Base-by-base conservation (phyloP, 1,140 invertebrate species). In the Luehdorfia chinensis region DNA sequence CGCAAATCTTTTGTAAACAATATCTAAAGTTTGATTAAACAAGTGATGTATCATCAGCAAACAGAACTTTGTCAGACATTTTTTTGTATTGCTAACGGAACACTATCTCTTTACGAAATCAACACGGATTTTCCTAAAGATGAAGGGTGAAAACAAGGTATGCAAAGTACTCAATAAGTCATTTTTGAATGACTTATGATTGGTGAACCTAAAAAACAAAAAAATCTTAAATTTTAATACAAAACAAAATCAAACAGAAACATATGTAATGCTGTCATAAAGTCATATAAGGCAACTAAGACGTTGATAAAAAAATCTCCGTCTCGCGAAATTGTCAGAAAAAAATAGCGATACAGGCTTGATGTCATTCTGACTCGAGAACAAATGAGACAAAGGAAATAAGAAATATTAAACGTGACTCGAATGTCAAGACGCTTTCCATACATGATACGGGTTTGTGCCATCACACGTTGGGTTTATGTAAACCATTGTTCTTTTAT, bases 371-470 rank as follows among this genome's bases (percentile, higher is more conserved):
- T 62, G 69, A 72, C 59, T 79, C 55, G 73, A 66, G 75, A 66
- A 83, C 75, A 80, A 81, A 84, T 84, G 80, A 84, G 75, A 71
- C 75, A 72, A 77, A 83, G 73, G 73, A 80, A 80, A 84, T 84
- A 84, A 83, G 78, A 84, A 84, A 84, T 84, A 83, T 83, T 79
- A 80, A 75, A 84, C 80, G 80, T 84, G 80, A 80, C 77, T 69
- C 21, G 75, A 81, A 80, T 76, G 62, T 77, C 60, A 73, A 78
- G 70, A 69, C 51, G 58, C 55, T 73, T 71, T 66, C 74, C 69
- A 78, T 77, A 70, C 66, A 66, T 66, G 61, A 68, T 64, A 73
- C 62, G 60, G 59, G 60, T 68, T 70, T 75, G 47, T 59, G 57
- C 57, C 64, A 66, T 68, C 66, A 73, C 70, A 72, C 64, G 65